Evolutionary conservation across 2,888 invertebrate species (phyloP).

Genomic region (Hermodice carunculata): DNA sequence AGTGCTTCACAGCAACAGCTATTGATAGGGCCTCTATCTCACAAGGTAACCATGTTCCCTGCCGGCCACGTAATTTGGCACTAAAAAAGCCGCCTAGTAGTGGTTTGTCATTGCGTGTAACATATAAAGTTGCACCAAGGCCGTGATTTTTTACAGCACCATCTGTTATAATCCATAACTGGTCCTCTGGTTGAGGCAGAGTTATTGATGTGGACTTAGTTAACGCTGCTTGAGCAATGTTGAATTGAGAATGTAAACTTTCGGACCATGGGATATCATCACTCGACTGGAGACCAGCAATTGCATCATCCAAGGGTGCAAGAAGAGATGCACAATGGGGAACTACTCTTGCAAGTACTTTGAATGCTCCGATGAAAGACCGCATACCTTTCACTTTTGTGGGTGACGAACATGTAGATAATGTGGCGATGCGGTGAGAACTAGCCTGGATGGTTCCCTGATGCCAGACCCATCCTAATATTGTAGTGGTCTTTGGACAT

Average conservation of each 20-base stretch:
- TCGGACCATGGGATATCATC: background rate
- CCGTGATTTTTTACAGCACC: conserved; percentile 12
- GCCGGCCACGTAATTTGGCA: background rate
- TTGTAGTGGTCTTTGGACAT: too few relatives aligned
- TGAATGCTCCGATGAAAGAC: background rate
- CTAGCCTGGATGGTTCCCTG: too few relatives aligned
- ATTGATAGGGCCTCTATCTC: background rate
- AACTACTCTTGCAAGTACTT: background rate
- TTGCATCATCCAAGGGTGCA: background rate
- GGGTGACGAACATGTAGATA: too few relatives aligned
- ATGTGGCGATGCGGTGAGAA: too few relatives aligned
- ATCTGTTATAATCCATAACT: conserved; percentile 26
- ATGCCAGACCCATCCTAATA: too few relatives aligned
- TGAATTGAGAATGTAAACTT: background rate
- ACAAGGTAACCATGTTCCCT: background rate
- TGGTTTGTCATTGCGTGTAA: background rate
- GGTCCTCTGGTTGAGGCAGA: conserved; percentile 15
- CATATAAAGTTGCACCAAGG: background rate
- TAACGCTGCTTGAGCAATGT: background rate
- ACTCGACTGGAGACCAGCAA: background rate
- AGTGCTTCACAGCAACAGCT: background rate
- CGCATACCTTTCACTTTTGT: too few relatives aligned
- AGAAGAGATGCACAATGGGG: background rate
- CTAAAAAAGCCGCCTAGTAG: background rate
- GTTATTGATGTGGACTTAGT: background rate